Conservation (phyloP, 2,113 vertebrate species). For the Engraulis encrasicolus region DNA sequence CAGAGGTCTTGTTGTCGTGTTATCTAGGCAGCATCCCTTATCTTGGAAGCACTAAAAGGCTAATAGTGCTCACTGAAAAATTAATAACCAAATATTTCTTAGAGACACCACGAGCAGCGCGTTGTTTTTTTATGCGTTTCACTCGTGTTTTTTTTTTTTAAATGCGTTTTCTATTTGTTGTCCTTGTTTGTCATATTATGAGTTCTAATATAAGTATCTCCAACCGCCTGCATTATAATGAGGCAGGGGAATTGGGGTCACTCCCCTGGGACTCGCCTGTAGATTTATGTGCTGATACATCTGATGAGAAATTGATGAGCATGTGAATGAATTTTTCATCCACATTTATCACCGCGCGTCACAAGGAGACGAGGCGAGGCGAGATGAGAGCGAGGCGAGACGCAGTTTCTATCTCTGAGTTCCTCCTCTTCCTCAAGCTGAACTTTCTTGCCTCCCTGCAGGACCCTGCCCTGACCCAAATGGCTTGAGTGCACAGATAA, state of each 20-base stretch:
- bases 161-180: not conserved
- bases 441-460: not conserved
- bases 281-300: not conserved
- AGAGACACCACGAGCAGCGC: not conserved
- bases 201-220: not conserved
- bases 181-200: not conserved
- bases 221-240: not conserved
- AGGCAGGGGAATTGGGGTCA: too few relatives aligned
- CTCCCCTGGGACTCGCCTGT: not conserved
- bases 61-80: not conserved
- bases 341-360: not conserved
- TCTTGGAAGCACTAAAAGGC: not conserved
- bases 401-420: too few relatives aligned
- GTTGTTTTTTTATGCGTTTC: not conserved
- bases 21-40: not conserved
- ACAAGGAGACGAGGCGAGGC: too few relatives aligned
- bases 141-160: too few relatives aligned
- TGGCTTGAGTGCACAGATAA: not conserved
- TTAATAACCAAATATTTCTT: not conserved
- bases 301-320: conserved; percentile 1
- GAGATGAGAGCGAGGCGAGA: too few relatives aligned
- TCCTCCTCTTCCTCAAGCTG: too few relatives aligned
- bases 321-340: not conserved
- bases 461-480: not conserved
- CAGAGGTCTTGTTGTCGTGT: not conserved